These are phyloP conservation scores for Dynastes maya DNA, from an alignment of 2,888 invertebrate genomes.

Conservation along the genomic window DNA sequence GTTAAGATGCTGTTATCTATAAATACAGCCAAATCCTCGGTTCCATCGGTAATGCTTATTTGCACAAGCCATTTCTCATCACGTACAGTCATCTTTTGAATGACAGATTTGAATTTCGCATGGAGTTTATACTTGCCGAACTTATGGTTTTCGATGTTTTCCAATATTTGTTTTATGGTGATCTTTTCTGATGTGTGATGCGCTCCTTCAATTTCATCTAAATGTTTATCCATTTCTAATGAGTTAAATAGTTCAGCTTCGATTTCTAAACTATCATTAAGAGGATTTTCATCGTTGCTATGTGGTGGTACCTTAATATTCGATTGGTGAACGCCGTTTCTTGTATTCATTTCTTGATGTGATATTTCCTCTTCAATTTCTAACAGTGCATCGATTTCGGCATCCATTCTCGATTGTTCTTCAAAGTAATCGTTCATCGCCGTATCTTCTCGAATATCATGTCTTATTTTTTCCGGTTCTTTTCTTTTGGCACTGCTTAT, in stretches of 20 bases:
- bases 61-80: conserved; percentile 74
- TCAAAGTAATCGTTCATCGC: neutral
- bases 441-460: neutral
- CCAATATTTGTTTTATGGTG: conserved; percentile 58
- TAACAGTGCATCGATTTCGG: conserved; percentile 48
- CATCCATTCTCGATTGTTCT: conserved; percentile 3
- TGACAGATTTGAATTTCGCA: conserved; percentile 73
- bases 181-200: conserved; percentile 20
- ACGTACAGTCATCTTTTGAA: conserved; percentile 73
- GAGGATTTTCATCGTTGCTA: conserved; percentile 36
- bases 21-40: conserved; percentile 73
- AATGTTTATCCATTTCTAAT: conserved; percentile 63
- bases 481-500: conserved; percentile 6
- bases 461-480: neutral
- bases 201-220: conserved; percentile 61
- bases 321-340: conserved; percentile 5
- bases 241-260: conserved; percentile 64
- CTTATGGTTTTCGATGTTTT: conserved; percentile 62
- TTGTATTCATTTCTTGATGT: conserved; percentile 11
- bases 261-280: conserved; percentile 50
- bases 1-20: conserved; percentile 75
- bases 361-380: conserved; percentile 36
- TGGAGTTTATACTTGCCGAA: conserved; percentile 73
- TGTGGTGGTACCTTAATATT: conserved; percentile 9
- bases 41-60: conserved; percentile 75